Evolutionary conservation across 2,797 vertebrate genomes (phyloP).

Genomic region (Notolabrus celidotus): DNA sequence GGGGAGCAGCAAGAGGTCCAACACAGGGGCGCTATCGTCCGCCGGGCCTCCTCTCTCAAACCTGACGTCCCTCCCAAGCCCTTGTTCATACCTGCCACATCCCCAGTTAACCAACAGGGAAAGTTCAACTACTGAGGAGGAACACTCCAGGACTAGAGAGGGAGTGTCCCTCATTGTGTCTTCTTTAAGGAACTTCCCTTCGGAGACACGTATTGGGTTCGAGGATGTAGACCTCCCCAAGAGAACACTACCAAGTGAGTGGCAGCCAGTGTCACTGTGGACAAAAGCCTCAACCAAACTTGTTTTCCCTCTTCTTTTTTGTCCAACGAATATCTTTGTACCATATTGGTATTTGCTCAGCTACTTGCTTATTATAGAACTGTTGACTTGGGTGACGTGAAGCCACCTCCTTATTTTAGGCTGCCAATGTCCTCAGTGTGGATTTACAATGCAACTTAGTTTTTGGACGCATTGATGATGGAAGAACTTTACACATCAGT

Average conservation of each 20-base stretch:
- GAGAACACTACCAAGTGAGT: constrained; percentile 46
- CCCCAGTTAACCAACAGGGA: constrained; percentile 84
- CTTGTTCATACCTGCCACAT: constrained; percentile 86
- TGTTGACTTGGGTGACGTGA: constrained; percentile 77
- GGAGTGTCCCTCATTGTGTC: constrained; percentile 40
- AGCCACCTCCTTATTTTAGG: constrained; percentile 77
- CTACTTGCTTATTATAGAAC: constrained; percentile 84
- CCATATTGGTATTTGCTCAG: constrained; percentile 92
- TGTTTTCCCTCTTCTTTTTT: constrained; percentile 68
- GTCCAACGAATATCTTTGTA: constrained; percentile 87
- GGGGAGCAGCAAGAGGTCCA: constrained; percentile 83
- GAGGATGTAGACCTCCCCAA: constrained; percentile 52
- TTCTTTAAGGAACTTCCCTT: constrained; percentile 59
- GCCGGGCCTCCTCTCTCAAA: constrained; percentile 88
- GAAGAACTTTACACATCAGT: constrained; percentile 66
- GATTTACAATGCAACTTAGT: constrained; percentile 80
- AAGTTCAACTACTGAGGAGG: constrained; percentile 90
- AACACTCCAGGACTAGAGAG: constrained; percentile 55
- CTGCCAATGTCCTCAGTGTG: constrained; percentile 84
- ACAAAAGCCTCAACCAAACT: constrained; percentile 81
- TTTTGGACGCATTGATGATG: constrained; percentile 64
- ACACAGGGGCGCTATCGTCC: constrained; percentile 86
- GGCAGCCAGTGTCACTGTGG: constrained; percentile 76
- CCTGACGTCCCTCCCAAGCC: constrained; percentile 86
- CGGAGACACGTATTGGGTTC: constrained; percentile 53